phyloP scores from a whole-genome alignment of 2,113 vertebrate genomes.

The Otolemur garnettii region DNA sequence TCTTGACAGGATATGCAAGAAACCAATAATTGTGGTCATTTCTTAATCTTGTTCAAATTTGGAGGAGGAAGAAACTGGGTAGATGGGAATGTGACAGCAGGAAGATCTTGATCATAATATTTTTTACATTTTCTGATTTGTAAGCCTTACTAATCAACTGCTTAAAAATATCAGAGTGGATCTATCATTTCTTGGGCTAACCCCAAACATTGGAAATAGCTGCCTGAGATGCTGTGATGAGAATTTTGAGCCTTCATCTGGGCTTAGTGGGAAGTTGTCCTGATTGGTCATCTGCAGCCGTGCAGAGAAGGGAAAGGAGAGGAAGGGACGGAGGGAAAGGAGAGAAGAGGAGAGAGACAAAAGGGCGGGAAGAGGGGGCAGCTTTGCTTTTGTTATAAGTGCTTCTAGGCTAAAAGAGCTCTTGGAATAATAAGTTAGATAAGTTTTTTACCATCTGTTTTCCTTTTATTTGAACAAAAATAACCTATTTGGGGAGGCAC shows the following conservation, averaged over 20 bases:
- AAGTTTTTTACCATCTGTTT: background rate
- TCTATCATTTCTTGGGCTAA: background rate
- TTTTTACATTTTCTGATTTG: background rate
- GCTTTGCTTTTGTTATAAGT: background rate
- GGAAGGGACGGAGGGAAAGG: no score
- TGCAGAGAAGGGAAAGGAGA: background rate
- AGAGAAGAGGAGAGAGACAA: accelerated
- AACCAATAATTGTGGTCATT: background rate
- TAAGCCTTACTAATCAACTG: background rate
- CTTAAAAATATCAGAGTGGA: background rate
- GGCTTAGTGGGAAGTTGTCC: background rate
- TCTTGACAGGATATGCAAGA: background rate
- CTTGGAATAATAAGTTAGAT: background rate
- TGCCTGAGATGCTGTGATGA: background rate
- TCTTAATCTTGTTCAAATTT: background rate
- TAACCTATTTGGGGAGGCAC: background rate
- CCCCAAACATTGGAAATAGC: background rate
- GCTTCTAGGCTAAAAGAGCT: background rate
- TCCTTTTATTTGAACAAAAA: conserved; percentile 27
- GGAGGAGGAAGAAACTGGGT: background rate
- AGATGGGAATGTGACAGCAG: background rate
- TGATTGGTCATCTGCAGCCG: no score
- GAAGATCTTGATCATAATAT: background rate
- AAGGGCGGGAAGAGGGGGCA: background rate
- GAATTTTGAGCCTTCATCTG: background rate